Conservation (phyloP, 92 coral and sea anemone genomes). For the Desmophyllum pertusum region DNA sequence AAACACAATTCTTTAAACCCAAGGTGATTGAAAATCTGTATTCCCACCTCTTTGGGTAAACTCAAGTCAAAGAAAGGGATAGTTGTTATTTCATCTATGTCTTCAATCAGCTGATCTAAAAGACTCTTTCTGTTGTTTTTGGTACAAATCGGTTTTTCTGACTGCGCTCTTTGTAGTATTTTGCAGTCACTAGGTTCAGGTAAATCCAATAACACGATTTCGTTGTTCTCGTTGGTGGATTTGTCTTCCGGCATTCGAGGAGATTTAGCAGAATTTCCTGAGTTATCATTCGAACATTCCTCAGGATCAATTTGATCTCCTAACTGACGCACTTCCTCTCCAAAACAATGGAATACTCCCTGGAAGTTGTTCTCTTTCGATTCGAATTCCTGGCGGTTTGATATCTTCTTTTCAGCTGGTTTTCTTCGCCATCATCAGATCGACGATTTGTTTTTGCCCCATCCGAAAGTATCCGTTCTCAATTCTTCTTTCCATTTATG, state of each 20-base stretch:
- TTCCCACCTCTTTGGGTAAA: conserved; percentile 88
- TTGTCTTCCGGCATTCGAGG: background rate
- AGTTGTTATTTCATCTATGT: conserved; percentile 85
- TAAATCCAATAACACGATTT: conserved; percentile 45
- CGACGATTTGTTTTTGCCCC: background rate
- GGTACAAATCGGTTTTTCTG: background rate
- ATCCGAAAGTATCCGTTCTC: background rate
- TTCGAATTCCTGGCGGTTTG: background rate
- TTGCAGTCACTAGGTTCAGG: conserved; percentile 51
- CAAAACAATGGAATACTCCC: background rate
- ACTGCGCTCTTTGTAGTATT: background rate
- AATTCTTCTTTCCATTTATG: conserved; percentile 80
- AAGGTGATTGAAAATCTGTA: conserved; percentile 73
- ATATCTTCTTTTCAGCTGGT: background rate
- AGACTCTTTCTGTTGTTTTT: conserved; percentile 46
- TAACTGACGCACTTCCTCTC: conserved; percentile 17
- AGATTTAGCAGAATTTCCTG: background rate
- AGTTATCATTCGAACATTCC: conserved; percentile 4
- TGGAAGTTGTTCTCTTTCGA: background rate
- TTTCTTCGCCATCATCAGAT: background rate
- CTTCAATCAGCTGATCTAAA: conserved; percentile 85
- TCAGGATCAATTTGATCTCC: background rate
- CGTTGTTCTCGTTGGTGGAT: background rate
- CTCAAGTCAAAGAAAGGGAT: conserved; percentile 91
- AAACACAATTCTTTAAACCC: conserved; percentile 74